Evolutionary conservation across 2,888 invertebrate genomes (phyloP), one percentile per base, ranked within the genome.

Genomic region (Apodemia zela): DNA sequence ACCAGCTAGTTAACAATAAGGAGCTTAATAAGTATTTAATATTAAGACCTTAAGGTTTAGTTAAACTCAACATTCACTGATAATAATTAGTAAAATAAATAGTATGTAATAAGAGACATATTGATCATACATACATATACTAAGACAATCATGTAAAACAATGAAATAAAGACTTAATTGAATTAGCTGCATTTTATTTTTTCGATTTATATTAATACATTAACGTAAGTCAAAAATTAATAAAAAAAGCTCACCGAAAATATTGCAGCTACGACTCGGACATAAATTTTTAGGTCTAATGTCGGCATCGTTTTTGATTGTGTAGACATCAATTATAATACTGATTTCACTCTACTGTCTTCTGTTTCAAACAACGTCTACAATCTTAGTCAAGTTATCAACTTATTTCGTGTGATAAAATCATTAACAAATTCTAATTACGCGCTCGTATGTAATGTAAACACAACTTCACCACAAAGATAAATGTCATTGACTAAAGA

Each of bases 261-360:
- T 54, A 89, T 86, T 49, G 82, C 84, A 21, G 88, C 89, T 8
- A 89, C 87, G 62, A 89, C 80, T 70, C 85, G 78, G 62, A 89
- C 81, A 70, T 84, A 91, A 72, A 85, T 80, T 76, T 84, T 87
- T 66, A 88, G 74, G 67, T 91, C 89, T 66, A 89, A 72, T 72
- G 75, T 69, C 59, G 89, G 86, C 87, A 89, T 88, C 70, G 77
- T 82, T 76, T 84, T 85, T 47, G 83, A 82, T 73, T 86, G 84
- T 66, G 76, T 84, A 68, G 87, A 86, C 87, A 86, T 87, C 69
- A 78, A 80, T 59, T 47, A 49, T 13, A 29, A 35, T 47, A 62
- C 54, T 29, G 35, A 59, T 59, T 21, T 29, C n/a, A 10, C 15
- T 47, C 13, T 47, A 17, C 21, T 33, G 21, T 59, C 33, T 47